phyloP scores from a whole-genome alignment of 2,113 vertebrate genomes.

The Trinectes maculatus region DNA sequence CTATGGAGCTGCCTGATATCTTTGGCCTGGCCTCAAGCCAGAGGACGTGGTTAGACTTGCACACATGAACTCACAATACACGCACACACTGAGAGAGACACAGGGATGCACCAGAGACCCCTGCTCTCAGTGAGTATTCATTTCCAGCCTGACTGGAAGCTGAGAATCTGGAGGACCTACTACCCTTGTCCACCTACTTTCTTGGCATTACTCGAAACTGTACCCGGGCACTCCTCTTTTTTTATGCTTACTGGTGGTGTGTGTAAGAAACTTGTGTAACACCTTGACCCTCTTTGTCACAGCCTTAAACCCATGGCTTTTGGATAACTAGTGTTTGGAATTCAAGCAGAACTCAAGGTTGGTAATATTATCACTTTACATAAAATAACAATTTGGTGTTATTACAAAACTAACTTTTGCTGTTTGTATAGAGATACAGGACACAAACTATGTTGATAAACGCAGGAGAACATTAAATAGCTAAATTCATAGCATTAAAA shows the following conservation, averaged over 20 bases:
- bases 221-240: conserved; percentile 23
- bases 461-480: not conserved
- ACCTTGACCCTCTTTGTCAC: conserved; percentile 5
- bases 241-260: conserved; percentile 8
- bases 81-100: conserved; percentile 24
- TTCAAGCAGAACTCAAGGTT: conserved; percentile 49
- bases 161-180: conserved; percentile 39
- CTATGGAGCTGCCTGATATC: conserved; percentile 84
- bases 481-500: not conserved
- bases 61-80: conserved; percentile 30
- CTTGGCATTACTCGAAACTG: conserved; percentile 35
- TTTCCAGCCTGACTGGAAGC: conserved; percentile 61
- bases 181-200: conserved; percentile 38
- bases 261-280: conserved; percentile 49
- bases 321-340: conserved; percentile 42
- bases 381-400: not conserved
- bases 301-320: conserved; percentile 22
- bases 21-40: conserved; percentile 84
- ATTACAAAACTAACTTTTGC: not conserved
- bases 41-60: conserved; percentile 55
- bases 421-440: not conserved
- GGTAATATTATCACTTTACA: conserved; percentile 32
- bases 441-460: not conserved
- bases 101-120: conserved; percentile 60
- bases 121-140: conserved; percentile 44